Evolutionary conservation across 2,888 invertebrate genomes (phyloP).

Genomic region (Sericinus montela): DNA sequence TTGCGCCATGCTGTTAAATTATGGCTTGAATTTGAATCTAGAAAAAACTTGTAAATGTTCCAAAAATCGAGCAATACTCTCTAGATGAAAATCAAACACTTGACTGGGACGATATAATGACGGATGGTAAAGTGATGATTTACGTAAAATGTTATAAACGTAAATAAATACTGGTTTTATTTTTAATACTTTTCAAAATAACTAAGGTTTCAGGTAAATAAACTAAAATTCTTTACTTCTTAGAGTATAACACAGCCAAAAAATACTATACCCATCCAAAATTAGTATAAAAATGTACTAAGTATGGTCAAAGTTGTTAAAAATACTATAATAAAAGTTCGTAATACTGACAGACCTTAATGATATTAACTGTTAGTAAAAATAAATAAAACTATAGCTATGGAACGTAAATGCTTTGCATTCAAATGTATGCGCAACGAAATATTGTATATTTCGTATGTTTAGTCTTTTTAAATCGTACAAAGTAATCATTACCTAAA

Average conservation of each 20-base stretch:
- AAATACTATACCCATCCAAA: too few species aligned
- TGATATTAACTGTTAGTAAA: not conserved
- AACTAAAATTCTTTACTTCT: too few species aligned
- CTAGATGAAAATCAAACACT: not conserved
- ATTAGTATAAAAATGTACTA: too few species aligned
- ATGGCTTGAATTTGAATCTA: not conserved
- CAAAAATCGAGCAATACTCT: slow-evolving; percentile 1
- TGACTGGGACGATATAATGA: not conserved
- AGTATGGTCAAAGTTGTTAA: not conserved
- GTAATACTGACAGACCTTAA: slow-evolving; percentile 4
- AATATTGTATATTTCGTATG: not conserved
- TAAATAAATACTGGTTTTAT: too few species aligned
- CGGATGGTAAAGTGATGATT: too few species aligned
- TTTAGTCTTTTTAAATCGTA: not conserved
- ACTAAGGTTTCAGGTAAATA: too few species aligned
- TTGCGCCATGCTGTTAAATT: not conserved
- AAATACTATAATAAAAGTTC: not conserved
- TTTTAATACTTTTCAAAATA: too few species aligned
- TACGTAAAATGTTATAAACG: too few species aligned
- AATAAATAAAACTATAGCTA: not conserved
- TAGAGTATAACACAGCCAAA: too few species aligned
- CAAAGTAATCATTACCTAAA: not conserved
- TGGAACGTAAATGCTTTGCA: slow-evolving; percentile 2
- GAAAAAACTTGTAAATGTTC: slow-evolving; percentile 18
- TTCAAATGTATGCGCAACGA: not conserved